Conservation (phyloP, 2,797 vertebrate genomes). For the Microhierax caerulescens region DNA sequence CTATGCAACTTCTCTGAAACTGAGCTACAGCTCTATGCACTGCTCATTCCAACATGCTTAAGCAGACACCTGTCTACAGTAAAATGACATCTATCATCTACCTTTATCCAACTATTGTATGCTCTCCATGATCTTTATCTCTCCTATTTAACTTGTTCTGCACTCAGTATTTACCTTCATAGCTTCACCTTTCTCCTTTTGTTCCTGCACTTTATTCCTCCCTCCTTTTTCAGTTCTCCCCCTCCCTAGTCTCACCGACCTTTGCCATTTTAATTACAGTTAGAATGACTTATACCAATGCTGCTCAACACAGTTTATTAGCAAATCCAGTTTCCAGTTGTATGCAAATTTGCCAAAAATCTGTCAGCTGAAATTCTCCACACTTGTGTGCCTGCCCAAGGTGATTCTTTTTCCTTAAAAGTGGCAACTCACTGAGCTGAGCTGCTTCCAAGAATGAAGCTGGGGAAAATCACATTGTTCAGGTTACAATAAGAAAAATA, state of each 20-base stretch:
- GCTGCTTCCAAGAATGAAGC: neutral
- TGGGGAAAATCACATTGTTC: neutral
- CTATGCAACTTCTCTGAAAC: neutral
- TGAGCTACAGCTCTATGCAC: neutral
- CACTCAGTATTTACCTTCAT: neutral
- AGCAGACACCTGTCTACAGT: neutral
- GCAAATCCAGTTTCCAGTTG: neutral
- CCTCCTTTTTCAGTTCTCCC: neutral
- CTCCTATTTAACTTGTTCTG: neutral
- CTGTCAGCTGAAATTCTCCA: too few relatives aligned
- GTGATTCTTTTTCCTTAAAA: neutral
- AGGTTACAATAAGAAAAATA: neutral
- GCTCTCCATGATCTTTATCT: neutral
- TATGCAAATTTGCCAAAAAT: neutral
- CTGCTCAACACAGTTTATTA: neutral
- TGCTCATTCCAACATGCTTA: neutral
- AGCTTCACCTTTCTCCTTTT: neutral
- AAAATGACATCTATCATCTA: neutral
- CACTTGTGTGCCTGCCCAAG: neutral
- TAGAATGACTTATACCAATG: neutral
- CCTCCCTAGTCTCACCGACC: neutral
- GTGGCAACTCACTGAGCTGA: neutral
- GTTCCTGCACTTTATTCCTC: neutral
- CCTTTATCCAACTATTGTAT: neutral
- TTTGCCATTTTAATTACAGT: neutral